Evolutionary conservation across 2,113 vertebrate genomes (phyloP).

Genomic region (Cebidichthys violaceus): DNA sequence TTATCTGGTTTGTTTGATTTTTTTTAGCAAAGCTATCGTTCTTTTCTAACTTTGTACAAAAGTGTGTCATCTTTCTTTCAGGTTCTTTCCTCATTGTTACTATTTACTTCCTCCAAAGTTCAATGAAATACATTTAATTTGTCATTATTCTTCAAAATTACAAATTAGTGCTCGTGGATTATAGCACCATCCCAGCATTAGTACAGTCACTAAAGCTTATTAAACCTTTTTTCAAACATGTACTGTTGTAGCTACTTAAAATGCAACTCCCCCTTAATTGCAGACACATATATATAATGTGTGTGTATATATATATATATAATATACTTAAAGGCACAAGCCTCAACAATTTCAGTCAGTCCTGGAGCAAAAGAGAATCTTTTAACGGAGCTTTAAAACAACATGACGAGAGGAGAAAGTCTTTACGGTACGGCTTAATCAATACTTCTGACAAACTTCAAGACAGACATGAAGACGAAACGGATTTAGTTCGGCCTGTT

Average conservation of each 20-base stretch:
- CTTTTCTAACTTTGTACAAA: neutral
- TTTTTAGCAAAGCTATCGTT: too few relatives aligned
- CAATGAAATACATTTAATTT: neutral
- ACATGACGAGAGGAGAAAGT: conserved; percentile 46
- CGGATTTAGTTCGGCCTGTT: conserved; percentile 22
- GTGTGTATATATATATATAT: too few relatives aligned
- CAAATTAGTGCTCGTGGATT: too few relatives aligned
- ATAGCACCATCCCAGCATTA: neutral
- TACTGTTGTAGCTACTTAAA: too few relatives aligned
- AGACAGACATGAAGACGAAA: conserved; percentile 53
- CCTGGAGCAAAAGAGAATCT: neutral
- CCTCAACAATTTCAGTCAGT: conserved; percentile 10
- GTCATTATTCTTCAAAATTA: neutral
- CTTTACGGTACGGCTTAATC: conserved; percentile 58
- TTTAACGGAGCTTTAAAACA: conserved; percentile 42
- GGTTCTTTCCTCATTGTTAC: neutral
- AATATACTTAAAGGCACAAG: neutral
- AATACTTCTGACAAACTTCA: conserved; percentile 40
- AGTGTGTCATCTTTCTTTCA: neutral
- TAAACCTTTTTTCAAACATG: neutral
- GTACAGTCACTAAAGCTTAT: neutral
- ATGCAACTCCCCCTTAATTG: neutral
- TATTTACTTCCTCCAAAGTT: neutral
- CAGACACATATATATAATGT: neutral
- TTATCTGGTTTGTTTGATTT: too few relatives aligned